phyloP scores from a whole-genome alignment of 2,888 invertebrate genomes.

The Mylabris sibirica region DNA sequence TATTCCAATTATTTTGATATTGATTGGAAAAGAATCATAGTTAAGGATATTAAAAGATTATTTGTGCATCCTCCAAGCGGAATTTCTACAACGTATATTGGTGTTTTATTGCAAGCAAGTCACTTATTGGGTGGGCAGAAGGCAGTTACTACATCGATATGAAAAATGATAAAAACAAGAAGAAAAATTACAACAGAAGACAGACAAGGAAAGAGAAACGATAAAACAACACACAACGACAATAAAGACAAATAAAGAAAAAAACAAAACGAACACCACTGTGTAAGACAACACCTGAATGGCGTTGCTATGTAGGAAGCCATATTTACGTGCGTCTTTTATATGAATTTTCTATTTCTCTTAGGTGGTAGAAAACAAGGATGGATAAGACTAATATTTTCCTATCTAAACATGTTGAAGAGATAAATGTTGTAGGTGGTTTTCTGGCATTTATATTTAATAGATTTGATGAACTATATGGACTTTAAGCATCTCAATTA shows the following conservation, averaged over 20 bases:
- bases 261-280: slow-evolving; percentile 47
- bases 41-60: background rate
- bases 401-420: background rate
- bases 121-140: slow-evolving; percentile 61
- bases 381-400: slow-evolving; percentile 23
- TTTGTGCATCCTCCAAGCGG: slow-evolving; percentile 40
- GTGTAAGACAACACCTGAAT: slow-evolving; percentile 58
- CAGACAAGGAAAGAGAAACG: background rate
- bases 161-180: background rate
- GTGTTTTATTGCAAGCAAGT: slow-evolving; percentile 56
- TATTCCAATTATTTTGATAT: background rate
- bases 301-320: slow-evolving; percentile 60
- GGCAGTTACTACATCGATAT: slow-evolving; percentile 56
- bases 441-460: slow-evolving; percentile 54
- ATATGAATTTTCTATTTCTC: slow-evolving; percentile 57
- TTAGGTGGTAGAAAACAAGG: slow-evolving; percentile 56
- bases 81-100: slow-evolving; percentile 55
- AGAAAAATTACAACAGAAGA: background rate
- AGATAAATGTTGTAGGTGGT: slow-evolving; percentile 26
- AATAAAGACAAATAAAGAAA: slow-evolving; percentile 40
- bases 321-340: slow-evolving; percentile 53
- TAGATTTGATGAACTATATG: slow-evolving; percentile 31
- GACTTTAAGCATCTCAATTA: slow-evolving; percentile 9
- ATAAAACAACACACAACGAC: background rate
- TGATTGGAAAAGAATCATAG: background rate